A percentile compares a stretch with the other conserved stretches of the same genome.
Conservation (phyloP, 1,140 invertebrate species). For the Copidosoma floridanum region DNA sequence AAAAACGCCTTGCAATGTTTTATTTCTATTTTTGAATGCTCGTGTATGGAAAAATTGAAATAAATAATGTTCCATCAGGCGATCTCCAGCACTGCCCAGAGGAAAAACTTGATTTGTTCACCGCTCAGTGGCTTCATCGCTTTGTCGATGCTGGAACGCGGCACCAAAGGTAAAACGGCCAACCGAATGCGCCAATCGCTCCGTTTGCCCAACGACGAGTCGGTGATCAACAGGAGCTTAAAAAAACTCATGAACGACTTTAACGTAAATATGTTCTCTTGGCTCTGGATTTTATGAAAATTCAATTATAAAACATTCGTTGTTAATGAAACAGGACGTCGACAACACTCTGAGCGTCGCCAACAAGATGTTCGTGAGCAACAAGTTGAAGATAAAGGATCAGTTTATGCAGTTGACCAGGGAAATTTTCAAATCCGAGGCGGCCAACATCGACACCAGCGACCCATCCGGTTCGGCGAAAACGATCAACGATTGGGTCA, state of each 20-base stretch:
- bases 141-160: slow-evolving; percentile 31
- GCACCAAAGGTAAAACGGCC: slow-evolving; percentile 27
- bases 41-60: no score
- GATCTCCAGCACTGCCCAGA: no score
- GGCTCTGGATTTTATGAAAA: not conserved
- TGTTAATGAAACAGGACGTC: slow-evolving; percentile 14
- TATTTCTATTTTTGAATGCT: no score
- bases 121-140: slow-evolving; percentile 41
- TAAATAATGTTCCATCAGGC: no score
- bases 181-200: slow-evolving; percentile 25
- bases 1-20: no score
- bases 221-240: slow-evolving; percentile 21
- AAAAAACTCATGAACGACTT: slow-evolving; percentile 22
- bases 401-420: slow-evolving; percentile 19
- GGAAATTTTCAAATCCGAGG: slow-evolving; percentile 44
- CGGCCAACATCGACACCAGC: no score
- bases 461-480: not conserved
- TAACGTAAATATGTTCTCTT: slow-evolving; percentile 12
- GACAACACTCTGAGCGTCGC: slow-evolving; percentile 29
- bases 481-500: not conserved
- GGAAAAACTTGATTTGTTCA: slow-evolving; percentile 35
- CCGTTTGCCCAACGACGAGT: slow-evolving; percentile 12
- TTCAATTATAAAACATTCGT: not conserved
- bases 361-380: slow-evolving; percentile 31
- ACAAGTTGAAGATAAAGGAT: slow-evolving; percentile 8